These are phyloP conservation scores for Drosophila quasianomalipes DNA, from an alignment of 2,888 invertebrate species.

Conservation along the genomic window DNA sequence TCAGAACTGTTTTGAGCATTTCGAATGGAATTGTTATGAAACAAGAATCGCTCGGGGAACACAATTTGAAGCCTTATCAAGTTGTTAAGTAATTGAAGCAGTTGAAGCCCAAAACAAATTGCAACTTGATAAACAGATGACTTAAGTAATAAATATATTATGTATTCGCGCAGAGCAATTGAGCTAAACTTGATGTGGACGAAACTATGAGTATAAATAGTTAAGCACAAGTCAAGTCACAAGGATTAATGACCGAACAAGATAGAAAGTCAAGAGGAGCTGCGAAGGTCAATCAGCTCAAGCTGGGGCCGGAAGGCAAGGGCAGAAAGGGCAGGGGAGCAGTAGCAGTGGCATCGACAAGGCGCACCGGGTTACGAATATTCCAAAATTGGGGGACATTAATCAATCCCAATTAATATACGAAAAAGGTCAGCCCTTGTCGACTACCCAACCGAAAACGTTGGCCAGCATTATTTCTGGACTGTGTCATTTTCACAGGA, in stretches of 20 bases:
- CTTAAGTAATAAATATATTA: not conserved
- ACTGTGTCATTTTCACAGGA: constrained; percentile 45
- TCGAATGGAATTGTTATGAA: not conserved
- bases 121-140: not conserved
- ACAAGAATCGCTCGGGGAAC: not conserved
- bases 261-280: constrained; percentile 40
- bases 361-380: constrained; percentile 58
- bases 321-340: not conserved
- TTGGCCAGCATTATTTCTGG: constrained; percentile 15
- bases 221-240: constrained; percentile 28
- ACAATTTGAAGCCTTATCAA: not conserved
- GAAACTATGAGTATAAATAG: constrained; percentile 15
- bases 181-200: not conserved
- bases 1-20: not conserved
- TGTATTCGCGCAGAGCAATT: constrained; percentile 10
- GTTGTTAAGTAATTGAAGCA: not conserved
- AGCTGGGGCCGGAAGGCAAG: not conserved
- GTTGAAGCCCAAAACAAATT: not conserved
- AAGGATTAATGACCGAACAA: constrained; percentile 51
- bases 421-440: constrained; percentile 36
- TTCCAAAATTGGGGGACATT: constrained; percentile 71
- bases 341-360: not conserved
- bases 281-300: constrained; percentile 9
- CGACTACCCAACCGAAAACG: constrained; percentile 9
- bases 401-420: constrained; percentile 76